Percentiles rank a stretch among this genome's conserved stretches.
These are phyloP conservation scores for Pyrgilauda ruficollis DNA, from an alignment of 2,113 vertebrate species.

Conservation along the genomic window DNA sequence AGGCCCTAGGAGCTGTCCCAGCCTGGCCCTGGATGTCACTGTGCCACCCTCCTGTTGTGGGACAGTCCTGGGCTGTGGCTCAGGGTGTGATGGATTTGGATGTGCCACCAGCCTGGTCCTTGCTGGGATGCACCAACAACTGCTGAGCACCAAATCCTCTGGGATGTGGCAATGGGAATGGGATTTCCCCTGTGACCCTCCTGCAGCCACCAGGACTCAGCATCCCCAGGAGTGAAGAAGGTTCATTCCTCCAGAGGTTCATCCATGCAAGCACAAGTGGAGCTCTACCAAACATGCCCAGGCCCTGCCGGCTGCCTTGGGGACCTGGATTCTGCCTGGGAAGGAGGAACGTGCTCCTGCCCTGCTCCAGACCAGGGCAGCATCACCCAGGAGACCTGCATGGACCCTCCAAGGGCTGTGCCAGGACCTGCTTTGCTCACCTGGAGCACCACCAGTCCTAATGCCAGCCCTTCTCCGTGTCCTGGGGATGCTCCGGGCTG, in stretches of 20 bases:
- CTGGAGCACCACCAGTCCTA: background rate
- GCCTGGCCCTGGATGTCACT: accelerated
- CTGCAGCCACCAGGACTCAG: background rate
- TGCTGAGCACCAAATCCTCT: accelerated
- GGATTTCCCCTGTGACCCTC: background rate
- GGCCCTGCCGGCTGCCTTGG: accelerated
- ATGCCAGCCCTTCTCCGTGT: accelerated
- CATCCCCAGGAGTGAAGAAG: background rate
- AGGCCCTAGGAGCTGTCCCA: background rate
- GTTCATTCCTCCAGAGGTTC: background rate
- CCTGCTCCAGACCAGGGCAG: accelerated
- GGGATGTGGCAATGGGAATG: accelerated
- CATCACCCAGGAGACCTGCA: background rate
- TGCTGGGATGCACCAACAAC: accelerated
- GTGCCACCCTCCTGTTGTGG: background rate
- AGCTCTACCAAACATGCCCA: background rate
- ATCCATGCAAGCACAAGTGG: accelerated
- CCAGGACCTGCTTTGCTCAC: background rate
- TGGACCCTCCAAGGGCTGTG: accelerated
- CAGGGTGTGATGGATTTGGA: accelerated
- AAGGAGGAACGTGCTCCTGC: background rate
- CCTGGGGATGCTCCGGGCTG: accelerated
- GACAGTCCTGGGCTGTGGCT: accelerated
- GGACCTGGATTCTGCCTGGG: background rate
- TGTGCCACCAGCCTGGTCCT: background rate